Conservation (phyloP, 1,140 invertebrate species). For the Anadara kagoshimensis region DNA sequence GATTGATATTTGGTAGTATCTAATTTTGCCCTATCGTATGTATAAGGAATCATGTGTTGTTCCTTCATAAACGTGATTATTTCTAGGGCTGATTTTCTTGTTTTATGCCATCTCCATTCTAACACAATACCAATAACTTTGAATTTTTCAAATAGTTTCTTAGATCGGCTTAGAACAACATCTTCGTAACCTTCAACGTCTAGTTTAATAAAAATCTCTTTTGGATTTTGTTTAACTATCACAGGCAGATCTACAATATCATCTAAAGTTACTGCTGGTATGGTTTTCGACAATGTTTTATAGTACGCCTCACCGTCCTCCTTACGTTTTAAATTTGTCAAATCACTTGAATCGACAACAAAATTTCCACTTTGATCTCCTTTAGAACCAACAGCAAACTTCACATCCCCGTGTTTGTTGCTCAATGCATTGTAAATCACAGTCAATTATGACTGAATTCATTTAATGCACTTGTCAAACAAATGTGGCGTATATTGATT, state of each 20-base stretch:
- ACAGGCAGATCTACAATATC: conserved; percentile 2
- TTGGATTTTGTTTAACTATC: not conserved
- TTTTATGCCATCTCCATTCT: conserved; percentile 12
- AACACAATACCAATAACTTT: conserved; percentile 6
- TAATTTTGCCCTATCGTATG: too few relatives aligned
- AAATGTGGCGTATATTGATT: conserved; percentile 1
- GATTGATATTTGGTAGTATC: too few relatives aligned
- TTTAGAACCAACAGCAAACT: not conserved
- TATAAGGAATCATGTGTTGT: too few relatives aligned
- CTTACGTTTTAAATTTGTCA: not conserved
- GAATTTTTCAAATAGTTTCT: not conserved
- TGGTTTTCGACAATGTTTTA: not conserved
- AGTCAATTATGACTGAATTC: not conserved
- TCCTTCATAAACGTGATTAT: too few relatives aligned
- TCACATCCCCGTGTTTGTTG: conserved; percentile 1
- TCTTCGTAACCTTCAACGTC: conserved; percentile 4
- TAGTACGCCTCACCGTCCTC: not conserved
- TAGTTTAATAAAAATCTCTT: conserved; percentile 12
- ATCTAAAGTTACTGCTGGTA: not conserved
- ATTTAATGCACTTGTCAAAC: not conserved
- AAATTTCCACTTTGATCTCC: conserved; percentile 4
- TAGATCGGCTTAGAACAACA: not conserved
- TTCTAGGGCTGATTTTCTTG: too few relatives aligned
- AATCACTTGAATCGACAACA: conserved; percentile 2
- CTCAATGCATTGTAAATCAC: conserved; percentile 6